These are phyloP conservation scores for Acanthoscelides obtectus DNA, from an alignment of 2,888 invertebrate genomes.

Conservation along the genomic window DNA sequence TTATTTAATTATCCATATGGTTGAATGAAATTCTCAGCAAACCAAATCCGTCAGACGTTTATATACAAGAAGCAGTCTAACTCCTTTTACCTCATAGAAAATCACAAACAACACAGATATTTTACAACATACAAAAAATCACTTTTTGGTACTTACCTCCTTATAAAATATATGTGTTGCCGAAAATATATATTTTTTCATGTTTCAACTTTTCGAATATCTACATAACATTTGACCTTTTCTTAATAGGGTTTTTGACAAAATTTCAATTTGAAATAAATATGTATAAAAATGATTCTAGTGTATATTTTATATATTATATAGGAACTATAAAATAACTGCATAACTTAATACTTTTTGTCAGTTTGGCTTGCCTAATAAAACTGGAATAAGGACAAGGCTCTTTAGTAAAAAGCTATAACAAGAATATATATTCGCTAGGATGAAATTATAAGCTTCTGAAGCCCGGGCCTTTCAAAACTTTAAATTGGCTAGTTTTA, in stretches of 20 bases:
- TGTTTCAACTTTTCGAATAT: neutral
- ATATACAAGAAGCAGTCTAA: constrained; percentile 29
- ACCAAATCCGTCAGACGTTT: neutral
- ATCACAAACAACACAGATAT: constrained; percentile 5
- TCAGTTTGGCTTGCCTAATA: neutral
- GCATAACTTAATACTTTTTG: neutral
- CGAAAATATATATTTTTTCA: neutral
- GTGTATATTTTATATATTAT: neutral
- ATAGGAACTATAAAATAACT: neutral
- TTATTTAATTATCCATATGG: constrained; percentile 12
- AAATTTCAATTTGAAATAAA: neutral
- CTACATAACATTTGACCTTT: neutral
- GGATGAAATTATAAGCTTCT: no score
- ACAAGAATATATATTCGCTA: neutral
- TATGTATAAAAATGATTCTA: neutral
- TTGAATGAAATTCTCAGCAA: constrained; percentile 29
- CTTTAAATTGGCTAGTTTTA: no score
- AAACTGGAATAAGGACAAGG: neutral
- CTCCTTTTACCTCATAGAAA: constrained; percentile 24
- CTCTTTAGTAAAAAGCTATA: neutral
- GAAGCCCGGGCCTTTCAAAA: no score
- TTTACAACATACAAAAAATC: constrained; percentile 5
- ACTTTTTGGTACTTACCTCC: neutral
- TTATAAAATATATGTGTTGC: constrained; percentile 7
- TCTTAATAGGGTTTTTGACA: neutral